phyloP scores from a whole-genome alignment of 2,113 vertebrate species.

The Phoxinus phoxinus region DNA sequence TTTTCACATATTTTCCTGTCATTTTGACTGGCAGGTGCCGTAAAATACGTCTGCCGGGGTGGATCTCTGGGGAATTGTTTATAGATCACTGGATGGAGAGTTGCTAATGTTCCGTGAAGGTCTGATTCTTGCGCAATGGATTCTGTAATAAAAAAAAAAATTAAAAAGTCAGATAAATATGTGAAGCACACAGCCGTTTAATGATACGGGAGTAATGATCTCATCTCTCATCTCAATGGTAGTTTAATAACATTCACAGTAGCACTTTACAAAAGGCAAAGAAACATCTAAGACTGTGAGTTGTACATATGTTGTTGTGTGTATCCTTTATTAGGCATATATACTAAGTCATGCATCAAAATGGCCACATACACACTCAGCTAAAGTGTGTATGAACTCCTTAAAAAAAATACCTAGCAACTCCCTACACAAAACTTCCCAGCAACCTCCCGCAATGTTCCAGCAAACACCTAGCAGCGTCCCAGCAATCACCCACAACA shows the following conservation, averaged over 20 bases:
- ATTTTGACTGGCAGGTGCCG: constrained; percentile 35
- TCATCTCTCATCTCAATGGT: constrained; percentile 16
- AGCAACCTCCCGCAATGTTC: background rate
- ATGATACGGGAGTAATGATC: background rate
- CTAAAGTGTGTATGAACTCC: too few relatives aligned
- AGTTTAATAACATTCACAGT: background rate
- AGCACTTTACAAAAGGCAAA: background rate
- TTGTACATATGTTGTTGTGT: background rate
- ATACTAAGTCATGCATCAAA: too few relatives aligned
- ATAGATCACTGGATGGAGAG: constrained; percentile 36
- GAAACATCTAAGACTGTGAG: background rate
- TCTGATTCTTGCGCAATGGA: background rate
- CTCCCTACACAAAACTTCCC: too few relatives aligned
- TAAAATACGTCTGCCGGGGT: constrained; percentile 19
- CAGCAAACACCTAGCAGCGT: background rate
- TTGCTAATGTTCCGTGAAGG: constrained; percentile 33
- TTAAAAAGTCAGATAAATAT: constrained; percentile 16
- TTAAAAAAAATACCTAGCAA: too few relatives aligned
- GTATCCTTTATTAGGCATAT: too few relatives aligned
- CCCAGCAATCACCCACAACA: background rate
- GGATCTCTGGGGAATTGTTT: constrained; percentile 29
- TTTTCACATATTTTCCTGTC: constrained; percentile 40
- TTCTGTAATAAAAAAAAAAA: background rate
- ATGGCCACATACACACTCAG: too few relatives aligned
- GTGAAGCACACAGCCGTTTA: background rate